Percentiles rank a stretch among this genome's conserved stretches.
These are phyloP conservation scores for Acronicta aceris DNA, from an alignment of 2,888 invertebrate genomes.

Conservation along the genomic window DNA sequence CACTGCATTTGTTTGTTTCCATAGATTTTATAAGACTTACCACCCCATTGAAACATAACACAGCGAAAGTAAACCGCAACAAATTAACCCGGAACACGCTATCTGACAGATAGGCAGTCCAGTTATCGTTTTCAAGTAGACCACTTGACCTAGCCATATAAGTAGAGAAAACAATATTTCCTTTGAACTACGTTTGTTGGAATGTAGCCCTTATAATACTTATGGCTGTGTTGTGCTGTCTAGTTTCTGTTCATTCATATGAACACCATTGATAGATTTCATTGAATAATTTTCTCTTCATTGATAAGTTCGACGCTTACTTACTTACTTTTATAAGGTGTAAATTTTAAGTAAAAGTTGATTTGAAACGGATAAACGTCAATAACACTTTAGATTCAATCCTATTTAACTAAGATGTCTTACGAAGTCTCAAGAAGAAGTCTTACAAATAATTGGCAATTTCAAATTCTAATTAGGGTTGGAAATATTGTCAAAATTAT, in stretches of 20 bases:
- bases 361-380: conserved; percentile 23
- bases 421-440: no score
- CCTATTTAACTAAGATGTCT: no score
- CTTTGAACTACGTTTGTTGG: conserved; percentile 54
- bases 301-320: conserved; percentile 49
- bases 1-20: neutral
- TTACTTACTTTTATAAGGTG: conserved; percentile 42
- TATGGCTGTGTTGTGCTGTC: conserved; percentile 34
- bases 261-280: conserved; percentile 62
- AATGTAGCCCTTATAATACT: conserved; percentile 53
- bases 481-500: no score
- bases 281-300: conserved; percentile 64
- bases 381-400: neutral
- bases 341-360: conserved; percentile 49
- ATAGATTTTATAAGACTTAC: neutral
- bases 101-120: conserved; percentile 44
- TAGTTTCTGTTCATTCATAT: conserved; percentile 56
- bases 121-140: conserved; percentile 58
- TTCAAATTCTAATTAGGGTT: no score
- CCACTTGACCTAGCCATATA: conserved; percentile 64
- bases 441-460: no score
- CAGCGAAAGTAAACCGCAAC: conserved; percentile 47
- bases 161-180: conserved; percentile 67
- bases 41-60: conserved; percentile 17
- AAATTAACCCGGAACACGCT: conserved; percentile 55